Conservation (phyloP, 2,888 invertebrate species). For the Priapulus caudatus region DNA sequence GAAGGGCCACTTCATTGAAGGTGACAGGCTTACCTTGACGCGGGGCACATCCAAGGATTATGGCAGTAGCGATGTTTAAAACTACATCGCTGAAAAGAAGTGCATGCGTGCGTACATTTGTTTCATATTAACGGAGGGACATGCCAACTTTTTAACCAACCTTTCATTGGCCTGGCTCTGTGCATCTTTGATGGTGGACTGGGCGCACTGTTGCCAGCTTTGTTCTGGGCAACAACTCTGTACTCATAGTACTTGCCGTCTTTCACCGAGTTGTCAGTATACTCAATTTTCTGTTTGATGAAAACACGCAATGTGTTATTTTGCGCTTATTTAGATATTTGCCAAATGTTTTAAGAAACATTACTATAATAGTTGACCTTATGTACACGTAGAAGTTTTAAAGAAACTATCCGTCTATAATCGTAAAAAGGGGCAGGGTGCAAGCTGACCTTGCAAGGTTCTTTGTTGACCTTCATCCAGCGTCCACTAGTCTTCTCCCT, state of each 20-base stretch:
- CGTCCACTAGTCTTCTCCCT: constrained; percentile 73
- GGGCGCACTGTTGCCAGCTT: constrained; percentile 1
- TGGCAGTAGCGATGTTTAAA: constrained; percentile 83
- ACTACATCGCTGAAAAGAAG: constrained; percentile 92
- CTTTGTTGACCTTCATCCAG: constrained; percentile 83
- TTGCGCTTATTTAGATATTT: no score
- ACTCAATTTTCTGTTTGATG: not conserved
- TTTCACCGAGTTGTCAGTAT: not conserved
- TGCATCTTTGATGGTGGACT: not conserved
- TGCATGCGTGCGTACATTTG: no score
- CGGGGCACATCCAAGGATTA: constrained; percentile 92
- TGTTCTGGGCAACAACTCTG: constrained; percentile 26
- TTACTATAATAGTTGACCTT: constrained; percentile 7
- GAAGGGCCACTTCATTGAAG: constrained; percentile 37
- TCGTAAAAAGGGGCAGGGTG: no score
- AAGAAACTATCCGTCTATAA: constrained; percentile 13
- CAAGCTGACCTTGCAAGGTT: constrained; percentile 58
- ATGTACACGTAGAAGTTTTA: constrained; percentile 4
- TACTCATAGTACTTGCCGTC: constrained; percentile 38
- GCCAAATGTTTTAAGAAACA: no score
- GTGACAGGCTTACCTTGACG: constrained; percentile 51
- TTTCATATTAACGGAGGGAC: no score
- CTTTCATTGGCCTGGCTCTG: not conserved
- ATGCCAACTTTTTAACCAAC: no score
- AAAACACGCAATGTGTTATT: no score